phyloP scores from a whole-genome alignment of 1,140 invertebrate genomes.

The Drosophila littoralis region DNA sequence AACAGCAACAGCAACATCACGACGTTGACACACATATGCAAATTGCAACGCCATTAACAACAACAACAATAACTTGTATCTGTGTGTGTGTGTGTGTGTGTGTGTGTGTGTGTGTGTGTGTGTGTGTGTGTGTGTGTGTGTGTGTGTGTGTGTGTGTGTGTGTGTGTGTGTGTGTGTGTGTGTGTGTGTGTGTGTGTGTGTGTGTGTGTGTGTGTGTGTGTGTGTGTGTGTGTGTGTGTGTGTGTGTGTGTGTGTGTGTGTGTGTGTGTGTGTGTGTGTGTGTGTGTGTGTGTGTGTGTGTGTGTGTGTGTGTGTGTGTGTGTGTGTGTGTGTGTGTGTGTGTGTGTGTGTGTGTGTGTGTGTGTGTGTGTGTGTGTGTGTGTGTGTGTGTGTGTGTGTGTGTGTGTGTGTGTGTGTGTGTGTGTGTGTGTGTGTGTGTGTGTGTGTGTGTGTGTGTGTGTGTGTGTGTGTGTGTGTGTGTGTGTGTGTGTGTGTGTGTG shows the following conservation, averaged over 20 bases:
- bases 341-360: conserved; percentile 17
- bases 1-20: conserved; percentile 11
- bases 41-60: conserved; percentile 74
- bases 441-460: conserved; percentile 29
- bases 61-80: conserved; percentile 21
- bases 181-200: conserved; percentile 18
- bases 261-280: conserved; percentile 29
- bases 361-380: conserved; percentile 25
- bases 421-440: conserved; percentile 10
- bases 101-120: conserved; percentile 18
- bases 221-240: conserved; percentile 16
- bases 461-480: conserved; percentile 17
- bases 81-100: conserved; percentile 15
- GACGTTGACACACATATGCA: conserved; percentile 70
- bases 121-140: conserved; percentile 20
- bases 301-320: conserved; percentile 17
- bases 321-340: conserved; percentile 15
- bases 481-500: conserved; percentile 14
- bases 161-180: conserved; percentile 23
- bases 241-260: conserved; percentile 9
- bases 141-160: conserved; percentile 15
- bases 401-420: conserved; percentile 18
- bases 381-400: conserved; percentile 17
- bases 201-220: conserved; percentile 20
- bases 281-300: conserved; percentile 20